Base-by-base conservation (phyloP, 2,888 invertebrate genomes). In the Drosophila tanythrix region DNA sequence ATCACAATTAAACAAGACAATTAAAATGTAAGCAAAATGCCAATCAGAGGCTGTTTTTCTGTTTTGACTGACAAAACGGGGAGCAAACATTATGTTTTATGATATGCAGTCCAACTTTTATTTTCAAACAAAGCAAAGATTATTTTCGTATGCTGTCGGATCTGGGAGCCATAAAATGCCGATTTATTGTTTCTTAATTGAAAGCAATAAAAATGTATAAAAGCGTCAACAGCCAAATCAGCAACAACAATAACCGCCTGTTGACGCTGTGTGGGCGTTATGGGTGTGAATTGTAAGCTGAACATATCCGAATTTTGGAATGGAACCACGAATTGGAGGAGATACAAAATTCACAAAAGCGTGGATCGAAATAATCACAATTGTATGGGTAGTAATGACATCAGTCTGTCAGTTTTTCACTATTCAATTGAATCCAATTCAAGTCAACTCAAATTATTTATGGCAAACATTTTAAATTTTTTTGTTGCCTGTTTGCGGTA, bases 141-240 rank as follows among this genome's bases (percentile, higher is more conserved):
- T 38, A 51, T 55, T 70, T 70, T 68, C 43, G 52, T 67, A 50
- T 65, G 31, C 48, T 55, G 40, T 51, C 38, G 62, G 48, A 61
- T 77, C 64, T 55, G 52, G 35, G 40, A 69, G 70, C 76, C 27
- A 80, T 77, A 77, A 82, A 90, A 77, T 70, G 63, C 63, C 74
- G 74, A 82, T 89, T 89, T 82, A 88, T 87, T 69, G 85, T 65
- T 82, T 89, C 87, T 78, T 88, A 90, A 88, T 88, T 88, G 85
- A 87, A 81, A 70, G 79, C 79, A 87, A 88, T 90, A 83, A 89
- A 84, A 78, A 65, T 58, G 60, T 60, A 62, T 46, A 56, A 56
- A 29, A 48, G 63, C 40, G 38, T 46, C 50, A 66, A 65, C 29
- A 63, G 48, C 52, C 62, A 57, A 59, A 72, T 70, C 27, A 56